These are phyloP conservation scores for Seriola quinqueradiata DNA, from an alignment of 2,113 vertebrate genomes.

Conservation along the genomic window DNA sequence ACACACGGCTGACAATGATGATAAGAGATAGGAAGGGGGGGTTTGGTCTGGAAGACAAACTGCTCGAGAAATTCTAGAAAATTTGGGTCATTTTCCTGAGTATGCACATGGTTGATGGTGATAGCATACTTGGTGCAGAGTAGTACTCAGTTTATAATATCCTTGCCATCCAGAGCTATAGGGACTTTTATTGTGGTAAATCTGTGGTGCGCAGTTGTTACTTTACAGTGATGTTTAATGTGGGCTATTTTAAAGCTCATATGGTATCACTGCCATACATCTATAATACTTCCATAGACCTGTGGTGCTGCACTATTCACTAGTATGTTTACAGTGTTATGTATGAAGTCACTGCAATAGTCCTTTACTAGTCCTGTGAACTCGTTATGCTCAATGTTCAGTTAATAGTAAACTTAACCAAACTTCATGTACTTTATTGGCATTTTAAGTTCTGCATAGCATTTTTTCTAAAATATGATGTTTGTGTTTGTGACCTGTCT, in stretches of 20 bases:
- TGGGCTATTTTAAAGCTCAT: background rate
- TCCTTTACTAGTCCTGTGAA: background rate
- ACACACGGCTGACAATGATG: constrained; percentile 48
- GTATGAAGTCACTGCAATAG: background rate
- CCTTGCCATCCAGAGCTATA: too few relatives aligned
- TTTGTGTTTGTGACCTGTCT: too few relatives aligned
- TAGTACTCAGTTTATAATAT: background rate
- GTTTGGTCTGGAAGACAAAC: constrained; percentile 20
- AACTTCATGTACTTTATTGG: background rate
- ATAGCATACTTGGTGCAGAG: background rate
- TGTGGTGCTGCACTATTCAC: background rate
- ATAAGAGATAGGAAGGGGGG: constrained; percentile 59
- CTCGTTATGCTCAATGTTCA: background rate
- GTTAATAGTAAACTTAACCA: background rate
- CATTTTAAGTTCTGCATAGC: background rate
- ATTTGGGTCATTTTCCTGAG: background rate
- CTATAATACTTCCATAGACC: too few relatives aligned
- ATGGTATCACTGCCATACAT: background rate
- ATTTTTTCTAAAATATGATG: too few relatives aligned
- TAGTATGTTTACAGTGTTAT: background rate
- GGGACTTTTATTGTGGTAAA: too few relatives aligned
- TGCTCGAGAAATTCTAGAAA: constrained; percentile 48
- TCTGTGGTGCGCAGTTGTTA: background rate
- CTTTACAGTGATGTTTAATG: background rate
- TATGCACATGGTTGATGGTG: background rate